These are phyloP conservation scores for Pyrochroa serraticornis DNA, from an alignment of 2,888 invertebrate species.

Conservation along the genomic window DNA sequence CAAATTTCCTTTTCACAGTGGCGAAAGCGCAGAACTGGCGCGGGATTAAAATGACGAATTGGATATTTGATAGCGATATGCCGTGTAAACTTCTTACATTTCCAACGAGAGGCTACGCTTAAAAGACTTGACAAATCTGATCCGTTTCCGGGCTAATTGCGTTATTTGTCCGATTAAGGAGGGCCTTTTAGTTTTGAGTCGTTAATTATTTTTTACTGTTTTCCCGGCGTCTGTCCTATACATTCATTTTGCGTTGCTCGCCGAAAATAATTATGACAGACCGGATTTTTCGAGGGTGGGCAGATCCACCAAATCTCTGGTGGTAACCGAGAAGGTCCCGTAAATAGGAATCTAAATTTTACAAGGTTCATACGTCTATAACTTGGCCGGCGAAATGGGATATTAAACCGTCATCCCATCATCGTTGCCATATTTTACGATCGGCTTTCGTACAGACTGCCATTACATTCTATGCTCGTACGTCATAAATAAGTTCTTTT, in stretches of 20 bases:
- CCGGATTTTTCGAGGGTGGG: not conserved
- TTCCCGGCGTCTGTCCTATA: too few relatives aligned
- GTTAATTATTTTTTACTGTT: too few relatives aligned
- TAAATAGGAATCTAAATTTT: slow-evolving; percentile 22
- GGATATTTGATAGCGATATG: slow-evolving; percentile 33
- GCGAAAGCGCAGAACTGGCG: slow-evolving; percentile 28
- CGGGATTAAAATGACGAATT: slow-evolving; percentile 39
- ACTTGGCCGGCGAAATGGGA: slow-evolving; percentile 26
- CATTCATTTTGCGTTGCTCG: too few relatives aligned
- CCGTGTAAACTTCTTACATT: slow-evolving; percentile 2
- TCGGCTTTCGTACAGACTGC: slow-evolving; percentile 24
- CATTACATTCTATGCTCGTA: slow-evolving; percentile 27
- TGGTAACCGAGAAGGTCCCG: not conserved
- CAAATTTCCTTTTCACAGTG: slow-evolving; percentile 38
- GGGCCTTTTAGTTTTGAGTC: too few relatives aligned
- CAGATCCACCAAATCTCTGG: not conserved
- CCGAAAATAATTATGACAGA: not conserved
- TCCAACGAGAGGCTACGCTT: not conserved
- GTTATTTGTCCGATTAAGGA: too few relatives aligned
- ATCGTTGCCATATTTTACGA: slow-evolving; percentile 31
- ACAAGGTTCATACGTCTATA: slow-evolving; percentile 19
- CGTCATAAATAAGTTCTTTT: slow-evolving; percentile 29
- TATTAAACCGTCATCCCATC: slow-evolving; percentile 33
- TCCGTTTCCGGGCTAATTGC: not conserved
- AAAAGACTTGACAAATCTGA: not conserved